Base-by-base conservation (phyloP, 2,797 vertebrate species). In the Pterois miles region DNA sequence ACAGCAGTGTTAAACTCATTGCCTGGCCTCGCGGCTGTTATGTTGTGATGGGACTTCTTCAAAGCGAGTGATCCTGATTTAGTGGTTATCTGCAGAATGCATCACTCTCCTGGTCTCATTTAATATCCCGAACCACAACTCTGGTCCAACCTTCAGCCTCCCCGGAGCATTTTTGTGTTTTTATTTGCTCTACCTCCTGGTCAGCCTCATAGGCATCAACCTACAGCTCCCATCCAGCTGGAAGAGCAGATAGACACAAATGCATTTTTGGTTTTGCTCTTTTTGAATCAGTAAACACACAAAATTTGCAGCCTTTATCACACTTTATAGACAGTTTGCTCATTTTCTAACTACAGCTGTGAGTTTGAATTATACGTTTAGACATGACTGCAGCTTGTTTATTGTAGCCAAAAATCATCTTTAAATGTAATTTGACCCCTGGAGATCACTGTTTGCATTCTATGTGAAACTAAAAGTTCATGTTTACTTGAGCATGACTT, bases 1-100 rank as follows among this genome's bases (percentile, higher is more conserved):
- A 73, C 50, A 73, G 27, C 72, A 22, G 52, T 31, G 40, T 65
- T 71, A 76, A 82, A 72, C 63, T 57, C 54, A 27, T 16, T 57
- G 74, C 33, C 59, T 65, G 43, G 63, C 74, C 79, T 86, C 29
- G 29, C 20, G 31, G 76, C 66, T 78, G 82, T 73, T 71, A 34
- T 80, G 78, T 67, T 65, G 70, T 76, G 75, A 78, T 79, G 82
- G 69, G 77, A 76, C 31, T 76, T 81, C 76, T 81, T 87, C 87
- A 88, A 81, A 86, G 80, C 9, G 1, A 77, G 20, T 29, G 63
- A 65, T 75, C 81, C 74, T 77, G 73, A 83, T 78, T 76, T 56
- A 52, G 31, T 43, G 25, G 59, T 83, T 85, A 82, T 84, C 78
- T 81, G 56, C 64, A 62, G 64, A 78, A 82, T 62, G 60, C 77